These are phyloP conservation scores for Drosophila saltans DNA, from an alignment of 1,140 invertebrate species.

Conservation along the genomic window DNA sequence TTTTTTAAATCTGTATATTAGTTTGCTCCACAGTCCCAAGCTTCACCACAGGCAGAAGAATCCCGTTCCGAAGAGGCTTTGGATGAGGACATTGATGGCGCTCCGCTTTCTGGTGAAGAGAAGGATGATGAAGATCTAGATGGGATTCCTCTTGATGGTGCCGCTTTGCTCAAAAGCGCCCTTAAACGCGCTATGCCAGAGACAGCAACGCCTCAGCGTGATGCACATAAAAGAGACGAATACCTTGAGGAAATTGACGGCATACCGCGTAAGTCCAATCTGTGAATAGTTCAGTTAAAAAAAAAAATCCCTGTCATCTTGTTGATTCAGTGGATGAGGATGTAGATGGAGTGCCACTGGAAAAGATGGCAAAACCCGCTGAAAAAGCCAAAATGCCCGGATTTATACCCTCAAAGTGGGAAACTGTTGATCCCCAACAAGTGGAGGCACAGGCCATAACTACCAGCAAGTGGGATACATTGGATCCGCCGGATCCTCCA, in stretches of 20 bases:
- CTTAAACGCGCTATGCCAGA: conserved; percentile 85
- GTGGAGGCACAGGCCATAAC: conserved; percentile 93
- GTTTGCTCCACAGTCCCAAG: conserved; percentile 32
- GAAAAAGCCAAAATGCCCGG: conserved; percentile 83
- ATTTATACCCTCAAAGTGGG: conserved; percentile 97
- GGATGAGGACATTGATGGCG: conserved; percentile 86
- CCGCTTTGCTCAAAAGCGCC: conserved; percentile 89
- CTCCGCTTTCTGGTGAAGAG: conserved; percentile 86
- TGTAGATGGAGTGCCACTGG: conserved; percentile 92
- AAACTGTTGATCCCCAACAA: conserved; percentile 94
- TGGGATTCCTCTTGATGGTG: conserved; percentile 91
- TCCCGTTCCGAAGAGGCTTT: conserved; percentile 60
- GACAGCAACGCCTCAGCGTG: conserved; percentile 42
- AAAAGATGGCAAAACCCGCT: conserved; percentile 77
- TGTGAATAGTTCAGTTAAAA: background rate
- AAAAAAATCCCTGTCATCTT: conserved; percentile 23
- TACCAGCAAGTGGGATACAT: conserved; percentile 93
- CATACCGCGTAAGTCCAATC: conserved; percentile 86
- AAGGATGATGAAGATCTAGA: conserved; percentile 90
- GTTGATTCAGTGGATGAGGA: conserved; percentile 89
- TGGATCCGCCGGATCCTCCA: conserved; percentile 83
- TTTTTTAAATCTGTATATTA: background rate
- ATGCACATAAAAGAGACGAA: conserved; percentile 65
- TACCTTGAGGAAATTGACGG: conserved; percentile 90
- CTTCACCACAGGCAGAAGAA: conserved; percentile 51